phyloP scores from a whole-genome alignment of 2,888 invertebrate species.

The Aspidiotus destructor region DNA sequence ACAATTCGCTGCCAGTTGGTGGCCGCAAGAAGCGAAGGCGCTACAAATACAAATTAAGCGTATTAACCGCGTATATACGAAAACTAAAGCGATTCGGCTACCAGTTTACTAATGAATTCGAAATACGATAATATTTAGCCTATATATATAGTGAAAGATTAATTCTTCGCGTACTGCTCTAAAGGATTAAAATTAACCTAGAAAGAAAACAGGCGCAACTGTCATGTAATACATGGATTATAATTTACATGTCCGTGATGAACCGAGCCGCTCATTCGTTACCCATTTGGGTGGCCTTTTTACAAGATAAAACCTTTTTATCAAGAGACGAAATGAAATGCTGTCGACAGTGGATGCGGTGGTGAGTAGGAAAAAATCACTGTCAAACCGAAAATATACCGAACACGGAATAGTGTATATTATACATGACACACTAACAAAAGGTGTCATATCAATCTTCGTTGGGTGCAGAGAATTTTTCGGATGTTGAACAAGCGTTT shows the following conservation, averaged over 20 bases:
- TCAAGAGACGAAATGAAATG: constrained; percentile 1
- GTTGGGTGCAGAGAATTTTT: constrained; percentile 1
- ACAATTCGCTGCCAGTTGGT: too few species aligned
- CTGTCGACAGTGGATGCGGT: constrained; percentile 6
- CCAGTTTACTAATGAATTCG: too few species aligned
- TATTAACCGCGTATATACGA: too few species aligned
- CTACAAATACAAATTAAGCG: too few species aligned
- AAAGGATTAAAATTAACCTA: constrained; percentile 4
- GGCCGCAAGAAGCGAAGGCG: too few species aligned
- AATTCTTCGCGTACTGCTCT: too few species aligned
- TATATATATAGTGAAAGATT: too few species aligned
- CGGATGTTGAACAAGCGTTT: not conserved
- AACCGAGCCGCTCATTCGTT: not conserved
- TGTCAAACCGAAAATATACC: not conserved
- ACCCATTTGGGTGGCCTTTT: constrained; percentile 11
- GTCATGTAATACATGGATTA: constrained; percentile 1
- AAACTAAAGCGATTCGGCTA: too few species aligned
- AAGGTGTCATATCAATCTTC: constrained; percentile 27
- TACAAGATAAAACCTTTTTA: constrained; percentile 2
- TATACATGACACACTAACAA: not conserved
- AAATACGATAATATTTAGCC: too few species aligned
- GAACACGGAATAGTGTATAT: not conserved
- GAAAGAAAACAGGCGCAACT: not conserved
- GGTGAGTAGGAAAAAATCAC: constrained; percentile 10
- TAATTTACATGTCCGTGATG: constrained; percentile 1